A percentile compares a stretch with the other conserved stretches of the same genome.
These are phyloP conservation scores for Crotalus adamanteus DNA, from an alignment of 2,797 vertebrate genomes.

Conservation along the genomic window DNA sequence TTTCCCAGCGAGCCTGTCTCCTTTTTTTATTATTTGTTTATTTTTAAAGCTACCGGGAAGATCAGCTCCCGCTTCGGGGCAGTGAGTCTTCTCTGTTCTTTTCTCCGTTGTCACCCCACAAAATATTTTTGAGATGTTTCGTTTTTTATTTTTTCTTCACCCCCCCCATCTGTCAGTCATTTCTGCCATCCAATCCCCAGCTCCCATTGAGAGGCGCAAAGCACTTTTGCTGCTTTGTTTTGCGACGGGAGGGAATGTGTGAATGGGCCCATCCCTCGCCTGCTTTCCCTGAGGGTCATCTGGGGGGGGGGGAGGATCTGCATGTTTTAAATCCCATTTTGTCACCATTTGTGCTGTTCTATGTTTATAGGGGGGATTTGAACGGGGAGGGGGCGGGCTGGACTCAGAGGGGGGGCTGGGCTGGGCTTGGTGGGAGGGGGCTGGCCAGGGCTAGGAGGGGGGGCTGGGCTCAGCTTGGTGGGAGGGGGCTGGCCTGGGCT, in stretches of 20 bases:
- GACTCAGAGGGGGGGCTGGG: not conserved
- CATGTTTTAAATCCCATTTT: not conserved
- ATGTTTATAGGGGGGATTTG: not conserved
- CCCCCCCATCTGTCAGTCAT: not conserved
- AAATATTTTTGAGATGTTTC: too few species aligned
- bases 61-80: not conserved
- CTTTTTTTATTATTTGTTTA: not conserved
- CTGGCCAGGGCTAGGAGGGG: not conserved
- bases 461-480: too few species aligned
- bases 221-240: not conserved
- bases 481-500: too few species aligned
- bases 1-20: not conserved
- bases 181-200: not conserved
- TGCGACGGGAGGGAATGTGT: not conserved
- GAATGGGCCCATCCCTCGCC: not conserved
- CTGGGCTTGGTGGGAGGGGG: too few species aligned
- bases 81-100: not conserved
- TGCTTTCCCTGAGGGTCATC: not conserved
- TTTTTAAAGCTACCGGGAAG: not conserved
- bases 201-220: not conserved
- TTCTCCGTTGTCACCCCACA: too few species aligned
- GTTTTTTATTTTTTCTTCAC: too few species aligned
- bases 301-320: too few species aligned
- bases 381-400: not conserved
- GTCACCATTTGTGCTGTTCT: not conserved